Percentiles rank a stretch among this genome's conserved stretches.
phyloP scores from a whole-genome alignment of 1,140 invertebrate species.

The Helicoverpa armigera region DNA sequence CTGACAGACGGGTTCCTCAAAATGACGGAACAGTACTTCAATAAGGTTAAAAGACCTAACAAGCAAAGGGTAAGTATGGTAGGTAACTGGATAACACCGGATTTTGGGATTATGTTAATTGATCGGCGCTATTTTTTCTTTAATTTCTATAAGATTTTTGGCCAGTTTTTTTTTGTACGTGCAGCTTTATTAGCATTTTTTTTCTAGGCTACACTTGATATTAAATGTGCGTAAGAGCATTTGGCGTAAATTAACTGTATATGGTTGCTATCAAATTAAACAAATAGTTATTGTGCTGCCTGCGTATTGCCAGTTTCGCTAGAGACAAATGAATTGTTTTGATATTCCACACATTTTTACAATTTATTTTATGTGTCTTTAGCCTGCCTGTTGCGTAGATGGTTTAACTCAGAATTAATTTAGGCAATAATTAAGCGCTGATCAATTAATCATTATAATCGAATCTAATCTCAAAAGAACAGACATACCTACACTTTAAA shows the following conservation, averaged over 20 bases:
- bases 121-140: conserved; percentile 12
- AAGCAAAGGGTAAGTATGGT: conserved; percentile 87
- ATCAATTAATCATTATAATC: conserved; percentile 12
- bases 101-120: conserved; percentile 6
- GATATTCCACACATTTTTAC: too few relatives aligned
- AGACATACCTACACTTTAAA: neutral
- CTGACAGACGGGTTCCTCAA: conserved; percentile 92
- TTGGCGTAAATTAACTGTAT: too few relatives aligned
- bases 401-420: neutral
- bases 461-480: neutral
- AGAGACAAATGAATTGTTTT: too few relatives aligned
- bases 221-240: too few relatives aligned
- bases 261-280: too few relatives aligned
- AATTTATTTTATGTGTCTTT: too few relatives aligned
- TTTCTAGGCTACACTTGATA: too few relatives aligned
- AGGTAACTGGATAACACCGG: conserved; percentile 4
- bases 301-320: too few relatives aligned
- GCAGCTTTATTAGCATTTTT: neutral
- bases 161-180: too few relatives aligned
- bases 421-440: conserved; percentile 3
- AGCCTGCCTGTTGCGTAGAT: too few relatives aligned
- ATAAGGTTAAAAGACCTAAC: conserved; percentile 94
- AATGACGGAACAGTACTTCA: conserved; percentile 95
- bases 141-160: neutral
- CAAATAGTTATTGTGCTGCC: too few relatives aligned